Percentiles rank a stretch among this genome's conserved stretches.
These are phyloP conservation scores for Saimiri boliviensis DNA, from an alignment of 2,113 vertebrate genomes.

Conservation along the genomic window DNA sequence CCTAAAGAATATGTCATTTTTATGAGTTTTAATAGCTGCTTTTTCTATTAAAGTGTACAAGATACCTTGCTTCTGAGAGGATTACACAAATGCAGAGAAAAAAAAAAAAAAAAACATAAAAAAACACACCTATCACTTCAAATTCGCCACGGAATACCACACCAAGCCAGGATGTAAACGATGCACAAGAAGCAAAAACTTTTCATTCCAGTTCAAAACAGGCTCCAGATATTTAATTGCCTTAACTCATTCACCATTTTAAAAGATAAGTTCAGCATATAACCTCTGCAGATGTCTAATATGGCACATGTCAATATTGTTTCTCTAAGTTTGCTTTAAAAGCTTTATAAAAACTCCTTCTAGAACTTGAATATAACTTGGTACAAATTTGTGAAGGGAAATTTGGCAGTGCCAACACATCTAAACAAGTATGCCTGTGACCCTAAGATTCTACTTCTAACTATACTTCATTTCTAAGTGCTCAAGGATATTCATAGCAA, in stretches of 20 bases:
- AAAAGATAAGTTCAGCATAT: neutral
- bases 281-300: neutral
- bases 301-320: neutral
- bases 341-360: neutral
- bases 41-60: neutral
- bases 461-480: neutral
- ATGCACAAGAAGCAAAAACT: neutral
- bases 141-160: neutral
- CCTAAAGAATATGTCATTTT: neutral
- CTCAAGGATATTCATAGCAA: neutral
- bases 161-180: neutral
- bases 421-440: neutral
- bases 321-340: neutral
- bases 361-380: neutral
- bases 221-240: neutral
- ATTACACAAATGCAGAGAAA: neutral
- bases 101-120: neutral
- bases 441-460: neutral
- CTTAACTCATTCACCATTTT: neutral
- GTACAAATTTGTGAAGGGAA: neutral
- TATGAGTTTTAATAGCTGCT: neutral
- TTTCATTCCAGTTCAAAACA: neutral
- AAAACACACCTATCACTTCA: neutral
- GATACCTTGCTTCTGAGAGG: neutral
- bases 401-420: neutral